These are phyloP conservation scores for Aphaenogaster rudis DNA, from an alignment of 1,140 invertebrate genomes.

Conservation along the genomic window DNA sequence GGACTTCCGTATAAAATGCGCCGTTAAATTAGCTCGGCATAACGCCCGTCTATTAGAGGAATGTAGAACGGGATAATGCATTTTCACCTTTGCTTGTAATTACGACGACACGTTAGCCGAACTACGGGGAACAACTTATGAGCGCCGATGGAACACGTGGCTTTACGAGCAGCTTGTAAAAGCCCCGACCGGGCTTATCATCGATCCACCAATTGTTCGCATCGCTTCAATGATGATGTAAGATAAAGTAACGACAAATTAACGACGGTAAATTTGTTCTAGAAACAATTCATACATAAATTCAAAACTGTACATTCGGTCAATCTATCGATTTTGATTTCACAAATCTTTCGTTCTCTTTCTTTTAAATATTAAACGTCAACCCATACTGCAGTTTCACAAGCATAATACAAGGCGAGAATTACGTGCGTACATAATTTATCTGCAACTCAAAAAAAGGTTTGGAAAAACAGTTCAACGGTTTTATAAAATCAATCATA, in stretches of 20 bases:
- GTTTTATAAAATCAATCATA: conserved; percentile 24
- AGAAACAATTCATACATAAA: not conserved
- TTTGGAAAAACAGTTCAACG: not conserved
- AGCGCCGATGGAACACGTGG: not conserved
- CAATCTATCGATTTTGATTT: not conserved
- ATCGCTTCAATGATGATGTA: not conserved
- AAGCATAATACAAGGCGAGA: not conserved
- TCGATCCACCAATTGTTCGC: not conserved
- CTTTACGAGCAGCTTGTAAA: conserved; percentile 46
- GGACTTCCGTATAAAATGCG: conserved; percentile 34
- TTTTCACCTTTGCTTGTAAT: conserved; percentile 49
- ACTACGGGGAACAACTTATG: not conserved
- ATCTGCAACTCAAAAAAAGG: not conserved
- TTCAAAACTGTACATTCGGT: not conserved
- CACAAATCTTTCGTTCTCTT: not conserved
- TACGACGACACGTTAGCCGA: conserved; percentile 20
- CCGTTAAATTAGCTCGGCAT: conserved; percentile 57
- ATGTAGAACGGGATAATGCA: not conserved
- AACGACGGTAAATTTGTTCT: not conserved
- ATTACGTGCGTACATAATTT: not conserved
- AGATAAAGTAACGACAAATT: not conserved
- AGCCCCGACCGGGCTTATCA: conserved; percentile 11
- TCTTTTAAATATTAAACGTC: conserved; percentile 16
- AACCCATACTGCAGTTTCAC: not conserved
- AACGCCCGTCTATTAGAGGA: conserved; percentile 40